Conservation (phyloP, 2,113 vertebrate species). For the Catharus fuscescens region DNA sequence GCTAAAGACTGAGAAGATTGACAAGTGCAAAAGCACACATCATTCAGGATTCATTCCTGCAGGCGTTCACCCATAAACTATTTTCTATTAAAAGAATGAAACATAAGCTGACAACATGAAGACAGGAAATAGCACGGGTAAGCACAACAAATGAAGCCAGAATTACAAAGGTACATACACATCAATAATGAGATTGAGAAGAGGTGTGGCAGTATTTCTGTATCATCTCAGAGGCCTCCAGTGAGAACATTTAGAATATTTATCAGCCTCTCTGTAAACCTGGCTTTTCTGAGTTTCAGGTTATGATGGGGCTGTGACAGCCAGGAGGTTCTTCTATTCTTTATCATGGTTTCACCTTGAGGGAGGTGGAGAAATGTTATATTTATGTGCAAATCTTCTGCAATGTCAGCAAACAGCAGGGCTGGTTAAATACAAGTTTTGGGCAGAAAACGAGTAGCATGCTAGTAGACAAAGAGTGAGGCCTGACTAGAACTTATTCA, state of each 20-base stretch:
- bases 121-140: background rate
- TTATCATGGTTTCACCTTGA: background rate
- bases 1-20: slow-evolving; percentile 50
- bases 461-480: background rate
- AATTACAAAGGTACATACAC: background rate
- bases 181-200: background rate
- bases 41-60: slow-evolving; percentile 23
- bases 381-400: background rate
- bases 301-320: background rate
- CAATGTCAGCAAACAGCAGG: accelerated
- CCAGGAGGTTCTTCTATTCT: background rate
- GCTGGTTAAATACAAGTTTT: background rate
- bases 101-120: slow-evolving; percentile 21
- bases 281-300: background rate
- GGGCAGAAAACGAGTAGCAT: background rate
- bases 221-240: background rate
- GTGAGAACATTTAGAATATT: background rate
- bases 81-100: slow-evolving; percentile 59
- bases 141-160: slow-evolving; percentile 42
- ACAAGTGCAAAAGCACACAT: slow-evolving; percentile 62
- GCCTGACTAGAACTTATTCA: background rate
- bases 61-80: background rate
- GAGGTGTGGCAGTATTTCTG: background rate
- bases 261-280: background rate
- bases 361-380: background rate